These are phyloP conservation scores for Rattus norvegicus DNA, from an alignment of 2,113 vertebrate species.

Conservation along the genomic window DNA sequence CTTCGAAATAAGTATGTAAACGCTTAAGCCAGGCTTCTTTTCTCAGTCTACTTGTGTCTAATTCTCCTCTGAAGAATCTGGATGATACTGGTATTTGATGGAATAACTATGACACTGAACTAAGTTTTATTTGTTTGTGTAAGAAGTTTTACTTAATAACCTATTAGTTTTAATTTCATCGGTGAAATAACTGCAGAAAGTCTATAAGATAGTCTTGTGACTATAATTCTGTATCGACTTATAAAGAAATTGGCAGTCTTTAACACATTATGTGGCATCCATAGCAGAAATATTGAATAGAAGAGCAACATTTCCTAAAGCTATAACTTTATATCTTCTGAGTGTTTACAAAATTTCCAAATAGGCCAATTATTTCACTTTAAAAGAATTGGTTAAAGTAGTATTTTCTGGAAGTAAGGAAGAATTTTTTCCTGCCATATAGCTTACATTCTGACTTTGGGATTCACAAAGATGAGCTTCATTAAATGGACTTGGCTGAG, in stretches of 20 bases:
- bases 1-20: slow-evolving; percentile 73
- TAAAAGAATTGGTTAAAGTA: slow-evolving; percentile 4
- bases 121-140: slow-evolving; percentile 44
- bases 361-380: slow-evolving; percentile 38
- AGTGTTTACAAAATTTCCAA: slow-evolving; percentile 42
- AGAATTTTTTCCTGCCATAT: slow-evolving; percentile 58
- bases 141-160: slow-evolving; percentile 37
- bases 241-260: slow-evolving; percentile 38
- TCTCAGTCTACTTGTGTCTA: background rate
- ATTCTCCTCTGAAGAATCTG: slow-evolving; percentile 41
- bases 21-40: slow-evolving; percentile 35
- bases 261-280: slow-evolving; percentile 41
- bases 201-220: slow-evolving; percentile 5
- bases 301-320: slow-evolving; percentile 39
- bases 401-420: slow-evolving; percentile 21
- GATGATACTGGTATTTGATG: slow-evolving; percentile 24
- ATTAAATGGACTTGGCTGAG: background rate
- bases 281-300: slow-evolving; percentile 44
- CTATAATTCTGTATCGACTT: slow-evolving; percentile 53
- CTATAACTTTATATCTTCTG: slow-evolving; percentile 43
- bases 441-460: slow-evolving; percentile 24
- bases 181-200: slow-evolving; percentile 45
- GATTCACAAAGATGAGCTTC: slow-evolving; percentile 55
- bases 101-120: slow-evolving; percentile 18
- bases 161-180: slow-evolving; percentile 58